Percentiles rank a stretch among this genome's conserved stretches.
Evolutionary conservation across 2,113 vertebrate genomes (phyloP).

Genomic region (Anoplopoma fimbria): DNA sequence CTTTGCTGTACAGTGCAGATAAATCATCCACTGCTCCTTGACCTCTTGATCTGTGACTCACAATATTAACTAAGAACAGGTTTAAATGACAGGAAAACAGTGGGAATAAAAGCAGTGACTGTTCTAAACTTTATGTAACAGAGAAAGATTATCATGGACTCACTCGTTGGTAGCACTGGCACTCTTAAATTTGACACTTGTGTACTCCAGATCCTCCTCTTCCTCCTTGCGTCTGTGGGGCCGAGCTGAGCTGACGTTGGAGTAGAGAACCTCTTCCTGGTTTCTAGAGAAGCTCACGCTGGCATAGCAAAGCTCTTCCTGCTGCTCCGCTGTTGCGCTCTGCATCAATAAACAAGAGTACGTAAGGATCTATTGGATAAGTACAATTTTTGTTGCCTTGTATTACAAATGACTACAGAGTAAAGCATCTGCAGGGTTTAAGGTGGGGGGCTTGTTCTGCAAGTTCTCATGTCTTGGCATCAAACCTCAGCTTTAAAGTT

Average conservation of each 20-base stretch:
- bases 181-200: neutral
- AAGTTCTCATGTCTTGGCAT: neutral
- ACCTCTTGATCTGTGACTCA: neutral
- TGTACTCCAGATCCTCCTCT: constrained; percentile 7
- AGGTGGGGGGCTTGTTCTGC: neutral
- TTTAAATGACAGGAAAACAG: too few relatives aligned
- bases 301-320: neutral
- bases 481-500: neutral
- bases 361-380: too few relatives aligned
- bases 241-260: constrained; percentile 4
- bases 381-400: neutral
- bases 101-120: neutral
- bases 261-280: constrained; percentile 29
- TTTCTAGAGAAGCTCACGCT: constrained; percentile 6
- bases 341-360: neutral
- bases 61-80: neutral
- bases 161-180: neutral
- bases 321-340: neutral
- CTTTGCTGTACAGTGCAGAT: constrained; percentile 21
- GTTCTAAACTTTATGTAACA: neutral
- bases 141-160: neutral
- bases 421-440: neutral
- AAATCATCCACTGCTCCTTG: neutral
- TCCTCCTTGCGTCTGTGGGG: neutral
- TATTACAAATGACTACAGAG: neutral